These are phyloP conservation scores for Platycnemis pennipes DNA, from an alignment of 2,888 invertebrate genomes.

Conservation along the genomic window DNA sequence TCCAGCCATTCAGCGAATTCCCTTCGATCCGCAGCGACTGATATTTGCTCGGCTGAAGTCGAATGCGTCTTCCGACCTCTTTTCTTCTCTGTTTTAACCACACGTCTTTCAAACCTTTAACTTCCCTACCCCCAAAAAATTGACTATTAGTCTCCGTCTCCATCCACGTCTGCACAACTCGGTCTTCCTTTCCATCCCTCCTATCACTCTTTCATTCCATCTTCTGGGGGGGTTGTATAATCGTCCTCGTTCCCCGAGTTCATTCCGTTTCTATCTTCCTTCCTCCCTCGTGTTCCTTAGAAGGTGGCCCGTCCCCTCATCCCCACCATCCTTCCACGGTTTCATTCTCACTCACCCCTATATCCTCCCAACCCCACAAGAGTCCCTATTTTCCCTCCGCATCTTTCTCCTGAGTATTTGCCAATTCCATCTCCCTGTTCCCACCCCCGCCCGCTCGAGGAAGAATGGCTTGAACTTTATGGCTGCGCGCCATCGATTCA, in stretches of 20 bases:
- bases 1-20: not conserved
- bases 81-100: too few relatives aligned
- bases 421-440: not conserved
- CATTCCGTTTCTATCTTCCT: not conserved
- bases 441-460: not conserved
- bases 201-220: too few relatives aligned
- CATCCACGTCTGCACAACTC: not conserved
- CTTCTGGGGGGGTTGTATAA: too few relatives aligned
- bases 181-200: not conserved
- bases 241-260: too few relatives aligned
- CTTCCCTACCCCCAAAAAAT: not conserved
- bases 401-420: not conserved
- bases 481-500: conserved; percentile 7
- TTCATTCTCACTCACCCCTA: not conserved
- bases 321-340: not conserved
- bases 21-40: not conserved
- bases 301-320: not conserved
- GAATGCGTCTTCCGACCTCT: not conserved
- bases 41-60: not conserved
- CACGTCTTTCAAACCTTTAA: not conserved
- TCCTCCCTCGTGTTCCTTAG: not conserved
- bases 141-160: not conserved
- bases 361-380: not conserved
- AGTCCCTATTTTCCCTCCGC: not conserved
- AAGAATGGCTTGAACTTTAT: not conserved